Evolutionary conservation across 1,140 invertebrate genomes (phyloP), one percentile per base, ranked within the genome.

Genomic region (Phymorhynchus buccinoides): DNA sequence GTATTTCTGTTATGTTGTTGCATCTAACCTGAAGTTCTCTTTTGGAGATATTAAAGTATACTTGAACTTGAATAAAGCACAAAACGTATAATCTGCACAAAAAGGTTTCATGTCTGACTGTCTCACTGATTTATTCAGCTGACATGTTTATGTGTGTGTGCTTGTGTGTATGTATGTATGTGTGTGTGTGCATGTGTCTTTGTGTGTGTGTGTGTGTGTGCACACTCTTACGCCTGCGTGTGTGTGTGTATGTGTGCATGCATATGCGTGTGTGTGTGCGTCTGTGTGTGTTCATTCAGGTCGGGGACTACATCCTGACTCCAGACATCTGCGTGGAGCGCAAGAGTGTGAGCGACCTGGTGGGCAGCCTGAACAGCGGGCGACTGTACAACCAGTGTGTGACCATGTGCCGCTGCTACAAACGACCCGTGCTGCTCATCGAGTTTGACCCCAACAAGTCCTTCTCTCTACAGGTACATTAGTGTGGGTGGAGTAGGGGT

Each of bases 271-370:
- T 71, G 66, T 35, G 66, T 71, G 30, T 35, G 66, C 35, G 30
- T 71, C 3, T 71, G 30, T 71, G 30, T 32, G 56, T 32, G 42
- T 9, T 22, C 73, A 91, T 91, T 78, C 87, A 97, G 96, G 96
- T 99, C 78, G 98, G 98, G 1, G 99, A 99, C 94, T 99, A 99
- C 91, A 98, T 99, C 89, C 94, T 99, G 1, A 98, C 98, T 0
- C 97, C 98, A 0, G 97, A 99, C 39, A 97, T 99, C 89, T 93
- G 93, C 89, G 92, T 99, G 4, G 99, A 99, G 94, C 94, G 99
- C 9, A 99, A 99, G 94, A 99, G 98, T 85, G 95, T 99, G 39
- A 98, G 97, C 42, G 99, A 99, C 96, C 94, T 99, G 84, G 98
- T 99, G 92, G 97, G 98, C 27, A 99, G 98, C 0, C 94, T 99